A percentile compares a stretch with the other conserved stretches of the same genome.
Conservation (phyloP, 2,888 invertebrate species). For the Drosophila kuntzei region DNA sequence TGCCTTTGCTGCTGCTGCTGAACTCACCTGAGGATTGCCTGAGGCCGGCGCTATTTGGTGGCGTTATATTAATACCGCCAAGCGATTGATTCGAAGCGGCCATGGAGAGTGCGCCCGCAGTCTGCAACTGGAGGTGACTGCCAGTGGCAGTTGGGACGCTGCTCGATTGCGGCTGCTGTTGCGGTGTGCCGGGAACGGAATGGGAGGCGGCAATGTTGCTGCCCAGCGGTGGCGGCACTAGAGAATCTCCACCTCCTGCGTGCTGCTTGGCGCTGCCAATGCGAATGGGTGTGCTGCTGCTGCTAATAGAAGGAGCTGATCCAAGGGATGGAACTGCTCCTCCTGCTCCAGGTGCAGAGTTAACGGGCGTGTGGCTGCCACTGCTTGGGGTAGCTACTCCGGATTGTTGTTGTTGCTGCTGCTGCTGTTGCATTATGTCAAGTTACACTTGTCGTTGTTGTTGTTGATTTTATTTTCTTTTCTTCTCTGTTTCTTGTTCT, state of each 20-base stretch:
- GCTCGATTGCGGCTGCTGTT: slow-evolving; percentile 65
- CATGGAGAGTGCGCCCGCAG: slow-evolving; percentile 66
- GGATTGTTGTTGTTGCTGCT: slow-evolving; percentile 31
- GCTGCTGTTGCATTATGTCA: slow-evolving; percentile 55
- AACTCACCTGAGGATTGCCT: slow-evolving; percentile 82
- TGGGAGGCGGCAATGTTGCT: slow-evolving; percentile 36
- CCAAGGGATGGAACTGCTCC: background rate
- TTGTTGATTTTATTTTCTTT: background rate
- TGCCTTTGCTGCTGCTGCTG: background rate
- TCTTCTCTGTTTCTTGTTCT: slow-evolving; percentile 6
- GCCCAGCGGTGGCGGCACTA: slow-evolving; percentile 49
- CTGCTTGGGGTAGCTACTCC: slow-evolving; percentile 29
- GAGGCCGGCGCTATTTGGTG: slow-evolving; percentile 83
- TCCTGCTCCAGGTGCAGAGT: slow-evolving; percentile 34
- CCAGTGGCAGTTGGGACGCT: slow-evolving; percentile 72
- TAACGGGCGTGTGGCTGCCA: slow-evolving; percentile 46
- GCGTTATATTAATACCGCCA: slow-evolving; percentile 78
- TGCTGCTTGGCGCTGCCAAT: slow-evolving; percentile 76
- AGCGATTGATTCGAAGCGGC: slow-evolving; percentile 79
- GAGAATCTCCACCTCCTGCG: slow-evolving; percentile 62
- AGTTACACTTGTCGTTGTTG: slow-evolving; percentile 12
- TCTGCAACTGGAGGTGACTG: slow-evolving; percentile 75
- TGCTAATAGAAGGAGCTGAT: slow-evolving; percentile 65
- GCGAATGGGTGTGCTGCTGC: slow-evolving; percentile 83
- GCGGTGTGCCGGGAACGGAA: slow-evolving; percentile 63